Conservation (phyloP, 2,113 vertebrate species). For the Brachypodius melanocephalos region DNA sequence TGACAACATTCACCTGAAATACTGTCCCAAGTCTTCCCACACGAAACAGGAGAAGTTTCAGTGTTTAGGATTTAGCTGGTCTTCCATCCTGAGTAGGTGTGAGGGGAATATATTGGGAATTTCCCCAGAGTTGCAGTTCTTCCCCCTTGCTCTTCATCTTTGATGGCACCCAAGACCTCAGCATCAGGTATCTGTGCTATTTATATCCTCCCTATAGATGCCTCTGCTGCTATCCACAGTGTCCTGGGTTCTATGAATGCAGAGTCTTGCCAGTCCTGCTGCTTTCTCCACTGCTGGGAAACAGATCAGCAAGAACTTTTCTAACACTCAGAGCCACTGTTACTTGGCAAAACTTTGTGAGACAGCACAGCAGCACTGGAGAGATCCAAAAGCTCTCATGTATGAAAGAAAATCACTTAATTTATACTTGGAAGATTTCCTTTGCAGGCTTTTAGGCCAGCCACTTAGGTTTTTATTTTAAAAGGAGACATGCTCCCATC, state of each 20-base stretch:
- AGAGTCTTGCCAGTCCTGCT: neutral
- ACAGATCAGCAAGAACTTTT: neutral
- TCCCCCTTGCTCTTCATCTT: neutral
- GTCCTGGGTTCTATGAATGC: neutral
- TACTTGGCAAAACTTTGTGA: neutral
- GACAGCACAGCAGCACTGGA: neutral
- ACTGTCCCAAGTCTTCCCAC: neutral
- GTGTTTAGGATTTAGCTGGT: neutral
- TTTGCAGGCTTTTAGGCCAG: neutral
- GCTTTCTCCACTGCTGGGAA: neutral
- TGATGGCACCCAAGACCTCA: neutral
- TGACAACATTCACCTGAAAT: neutral
- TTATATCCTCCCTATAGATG: neutral
- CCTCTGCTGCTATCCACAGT: neutral
- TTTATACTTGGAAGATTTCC: neutral
- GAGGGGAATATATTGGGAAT: neutral
- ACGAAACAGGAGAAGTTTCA: neutral
- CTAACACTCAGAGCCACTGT: neutral
- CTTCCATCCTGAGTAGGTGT: neutral
- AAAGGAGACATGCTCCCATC: neutral
- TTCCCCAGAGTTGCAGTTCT: neutral
- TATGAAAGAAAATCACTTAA: neutral
- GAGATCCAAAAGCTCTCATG: neutral
- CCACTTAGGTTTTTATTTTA: neutral
- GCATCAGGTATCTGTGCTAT: neutral